Evolutionary conservation across 2,797 vertebrate genomes (phyloP), one percentile per base, ranked within the genome.

Genomic region (Salarias fasciatus): DNA sequence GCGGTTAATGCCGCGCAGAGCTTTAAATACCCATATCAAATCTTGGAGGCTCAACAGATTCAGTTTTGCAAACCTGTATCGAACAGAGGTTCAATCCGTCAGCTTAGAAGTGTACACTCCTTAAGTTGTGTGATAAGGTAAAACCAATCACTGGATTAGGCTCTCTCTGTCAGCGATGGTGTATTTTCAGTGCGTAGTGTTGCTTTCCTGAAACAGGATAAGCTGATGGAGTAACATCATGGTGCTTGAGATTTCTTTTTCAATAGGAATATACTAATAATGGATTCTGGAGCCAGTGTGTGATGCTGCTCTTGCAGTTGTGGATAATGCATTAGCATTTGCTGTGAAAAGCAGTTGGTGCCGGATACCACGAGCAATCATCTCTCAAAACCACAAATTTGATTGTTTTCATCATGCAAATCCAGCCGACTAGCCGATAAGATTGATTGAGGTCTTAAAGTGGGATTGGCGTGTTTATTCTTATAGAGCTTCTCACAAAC

Each of bases 1-100:
- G 88, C 86, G 86, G 92, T 92, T 94, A 94, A 94, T 94, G 90
- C 92, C 81, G 77, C 62, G 10, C 91, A 93, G 92, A 93, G 93
- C 92, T 93, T 93, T 93, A 93, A 93, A 94, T 93, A 94, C 93
- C 92, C 92, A 91, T 92, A 93, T 93, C 93, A 94, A 94, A 94
- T 94, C 93, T 93, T 91, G 83, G 87, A 81, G 92, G 93, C 93
- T 94, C 92, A 93, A 93, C 93, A 92, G 92, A 94, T 92, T 93
- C 91, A 91, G 92, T 94, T 94, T 93, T 93, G 92, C 92, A 93
- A 94, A 94, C 93, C 91, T 92, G 92, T 93, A 93, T 94, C 86
- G 92, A 94, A 92, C 92, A 93, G 89, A 80, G 89, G 92, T 93
- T 94, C 93, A 93, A 93, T 93, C 93, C 91, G 67, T 80, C 91